Base-by-base conservation (phyloP, 1,140 invertebrate species). In the Zaprionus ghesquierei region DNA sequence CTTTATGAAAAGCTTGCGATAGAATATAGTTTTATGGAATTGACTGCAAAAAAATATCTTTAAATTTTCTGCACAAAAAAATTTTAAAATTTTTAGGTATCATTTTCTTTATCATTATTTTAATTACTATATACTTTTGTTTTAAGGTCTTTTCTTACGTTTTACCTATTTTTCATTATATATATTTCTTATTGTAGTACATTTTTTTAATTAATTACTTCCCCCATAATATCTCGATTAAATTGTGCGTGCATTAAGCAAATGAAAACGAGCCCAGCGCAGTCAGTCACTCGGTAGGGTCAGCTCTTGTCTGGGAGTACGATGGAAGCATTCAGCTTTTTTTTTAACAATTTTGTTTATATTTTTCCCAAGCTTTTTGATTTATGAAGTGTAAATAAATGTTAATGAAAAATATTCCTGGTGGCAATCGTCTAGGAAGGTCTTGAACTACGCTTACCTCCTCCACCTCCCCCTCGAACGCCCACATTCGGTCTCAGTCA, bases 301-400 rank as follows among this genome's bases (percentile, higher is more conserved):
- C 25, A 25, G 27, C 9, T n/a, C n/a, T 29, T 1, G 22, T 12
- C 9, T 27, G 15, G 31, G 13, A 85, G 77, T 69, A 75, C 66
- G 58, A 74, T 70, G 35, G 54, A 77, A 69, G 23, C 41, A 49
- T 49, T 64, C 27, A 13, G 4, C 27, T 33, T 56, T 53, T 35
- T 31, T 60, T 33, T 55, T 53, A 25, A 22, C 38, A 6, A 35
- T 35, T 51, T 20, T 38, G 60, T 54, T 62, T 38, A 9, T 51
- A 27, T 70, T 27, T 59, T 62, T 31, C 29, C 31, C 25, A 20
- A 27, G 65, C 58, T 63, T 69, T 76, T 72, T 76, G 74, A 76
- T 76, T 76, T 76, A 76, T 76, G 69, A 72, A 66, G 69, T 76
- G 74, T 72, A 76, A 76, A 76, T 35, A 61, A 76, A 75, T 62